A percentile compares a stretch with the other conserved stretches of the same genome.
Conservation (phyloP, 2,888 invertebrate genomes). For the Patella ulyssiponensis region DNA sequence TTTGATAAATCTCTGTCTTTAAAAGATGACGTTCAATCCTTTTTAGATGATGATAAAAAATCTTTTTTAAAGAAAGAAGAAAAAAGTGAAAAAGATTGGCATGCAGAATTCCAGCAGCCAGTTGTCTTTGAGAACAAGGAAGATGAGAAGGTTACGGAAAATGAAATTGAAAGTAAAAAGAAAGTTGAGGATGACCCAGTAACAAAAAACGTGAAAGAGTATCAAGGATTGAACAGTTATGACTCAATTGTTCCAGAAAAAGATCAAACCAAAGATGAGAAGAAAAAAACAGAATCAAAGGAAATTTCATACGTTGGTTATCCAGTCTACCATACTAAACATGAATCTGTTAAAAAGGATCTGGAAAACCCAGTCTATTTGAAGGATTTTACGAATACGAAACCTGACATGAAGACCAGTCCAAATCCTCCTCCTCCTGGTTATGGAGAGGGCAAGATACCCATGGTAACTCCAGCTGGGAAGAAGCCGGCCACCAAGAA, state of each 20-base stretch:
- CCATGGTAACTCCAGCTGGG: conserved; percentile 29
- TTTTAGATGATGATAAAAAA: neutral
- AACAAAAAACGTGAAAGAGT: conserved; percentile 14
- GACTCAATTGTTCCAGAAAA: conserved; percentile 20
- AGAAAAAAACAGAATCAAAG: conserved; percentile 14
- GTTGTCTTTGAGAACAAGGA: conserved; percentile 26
- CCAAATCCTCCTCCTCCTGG: conserved; percentile 56
- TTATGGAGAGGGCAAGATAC: conserved; percentile 35
- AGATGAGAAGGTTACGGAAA: neutral
- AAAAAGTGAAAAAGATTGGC: conserved; percentile 14
- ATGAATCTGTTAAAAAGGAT: conserved; percentile 42
- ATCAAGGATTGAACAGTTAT: neutral
- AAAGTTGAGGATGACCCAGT: conserved; percentile 11
- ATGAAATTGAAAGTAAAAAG: conserved; percentile 1
- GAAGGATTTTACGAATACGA: conserved; percentile 37
- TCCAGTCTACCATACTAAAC: conserved; percentile 8
- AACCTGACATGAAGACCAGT: conserved; percentile 46
- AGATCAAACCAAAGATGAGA: conserved; percentile 10
- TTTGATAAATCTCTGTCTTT: conserved; percentile 4
- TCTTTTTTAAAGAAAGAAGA: conserved; percentile 1
- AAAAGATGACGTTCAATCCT: neutral
- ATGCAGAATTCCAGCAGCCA: conserved; percentile 27
- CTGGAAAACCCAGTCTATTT: conserved; percentile 30
- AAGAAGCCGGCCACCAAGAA: neutral
- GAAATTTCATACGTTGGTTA: neutral